phyloP scores from a whole-genome alignment of 2,888 invertebrate species.

The Hypolimnas misippus region DNA sequence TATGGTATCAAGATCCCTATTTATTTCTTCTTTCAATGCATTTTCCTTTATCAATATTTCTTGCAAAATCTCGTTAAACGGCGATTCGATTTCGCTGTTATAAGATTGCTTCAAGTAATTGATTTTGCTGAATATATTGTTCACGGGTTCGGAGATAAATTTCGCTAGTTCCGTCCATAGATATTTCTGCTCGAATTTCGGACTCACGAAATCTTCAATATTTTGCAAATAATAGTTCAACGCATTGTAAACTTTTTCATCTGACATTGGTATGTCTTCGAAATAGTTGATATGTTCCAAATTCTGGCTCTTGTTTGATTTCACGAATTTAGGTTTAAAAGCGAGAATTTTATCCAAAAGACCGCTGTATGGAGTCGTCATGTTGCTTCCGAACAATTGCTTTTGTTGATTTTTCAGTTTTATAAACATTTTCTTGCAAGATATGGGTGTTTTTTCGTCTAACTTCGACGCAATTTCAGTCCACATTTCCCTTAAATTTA shows the following conservation, averaged over 20 bases:
- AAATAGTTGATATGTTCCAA: slow-evolving; percentile 53
- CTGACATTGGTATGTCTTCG: slow-evolving; percentile 58
- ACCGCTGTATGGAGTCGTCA: slow-evolving; percentile 48
- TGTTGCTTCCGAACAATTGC: slow-evolving; percentile 46
- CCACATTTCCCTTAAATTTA: slow-evolving; percentile 67
- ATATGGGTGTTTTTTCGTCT: slow-evolving; percentile 53
- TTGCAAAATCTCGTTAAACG: slow-evolving; percentile 48
- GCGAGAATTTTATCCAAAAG: slow-evolving; percentile 62
- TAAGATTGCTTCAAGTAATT: slow-evolving; percentile 68
- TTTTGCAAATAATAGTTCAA: slow-evolving; percentile 67
- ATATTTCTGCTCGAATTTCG: slow-evolving; percentile 69
- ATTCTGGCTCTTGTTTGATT: slow-evolving; percentile 48
- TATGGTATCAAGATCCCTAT: slow-evolving; percentile 34
- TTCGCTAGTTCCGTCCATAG: slow-evolving; percentile 70
- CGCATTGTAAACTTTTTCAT: slow-evolving; percentile 60
- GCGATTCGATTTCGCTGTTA: slow-evolving; percentile 40
- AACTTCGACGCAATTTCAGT: slow-evolving; percentile 61
- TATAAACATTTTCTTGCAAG: slow-evolving; percentile 65
- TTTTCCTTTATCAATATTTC: slow-evolving; percentile 51
- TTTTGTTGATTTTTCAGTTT: slow-evolving; percentile 61
- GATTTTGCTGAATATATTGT: slow-evolving; percentile 68
- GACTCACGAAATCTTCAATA: slow-evolving; percentile 69
- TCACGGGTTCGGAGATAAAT: slow-evolving; percentile 57
- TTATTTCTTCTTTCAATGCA: slow-evolving; percentile 45
- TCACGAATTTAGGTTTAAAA: slow-evolving; percentile 61